phyloP scores from a whole-genome alignment of 2,888 invertebrate genomes.

The Standfussiana lucernea region DNA sequence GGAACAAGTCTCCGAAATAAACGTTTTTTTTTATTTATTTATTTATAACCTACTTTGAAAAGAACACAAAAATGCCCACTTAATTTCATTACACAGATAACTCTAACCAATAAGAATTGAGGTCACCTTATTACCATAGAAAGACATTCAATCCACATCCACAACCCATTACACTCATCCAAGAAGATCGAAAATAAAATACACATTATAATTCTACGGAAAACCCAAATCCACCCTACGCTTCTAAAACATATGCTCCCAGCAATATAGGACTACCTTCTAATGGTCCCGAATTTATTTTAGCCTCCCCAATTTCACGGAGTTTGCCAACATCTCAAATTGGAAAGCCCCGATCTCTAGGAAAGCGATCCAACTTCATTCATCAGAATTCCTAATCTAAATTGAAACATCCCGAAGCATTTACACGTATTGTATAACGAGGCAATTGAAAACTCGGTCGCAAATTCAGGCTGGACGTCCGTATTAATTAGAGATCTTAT shows the following conservation, averaged over 20 bases:
- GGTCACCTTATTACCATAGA: neutral
- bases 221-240: constrained; percentile 28
- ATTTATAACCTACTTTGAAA: neutral
- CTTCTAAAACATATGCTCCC: constrained; percentile 46
- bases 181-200: constrained; percentile 19
- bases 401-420: constrained; percentile 65
- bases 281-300: constrained; percentile 42
- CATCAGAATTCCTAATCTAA: constrained; percentile 62
- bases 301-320: constrained; percentile 44
- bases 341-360: constrained; percentile 35
- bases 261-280: constrained; percentile 33
- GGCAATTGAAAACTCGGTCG: constrained; percentile 67
- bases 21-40: too few relatives aligned
- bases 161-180: neutral
- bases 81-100: neutral
- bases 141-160: neutral
- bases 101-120: neutral
- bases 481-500: constrained; percentile 71
- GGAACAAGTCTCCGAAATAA: too few relatives aligned
- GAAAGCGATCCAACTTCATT: constrained; percentile 54
- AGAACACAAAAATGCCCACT: neutral
- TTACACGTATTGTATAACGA: constrained; percentile 60
- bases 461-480: constrained; percentile 63
- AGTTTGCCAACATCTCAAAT: constrained; percentile 42
- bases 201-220: constrained; percentile 17